These are phyloP conservation scores for Staurois parvus DNA, from an alignment of 2,797 vertebrate genomes.

Conservation along the genomic window DNA sequence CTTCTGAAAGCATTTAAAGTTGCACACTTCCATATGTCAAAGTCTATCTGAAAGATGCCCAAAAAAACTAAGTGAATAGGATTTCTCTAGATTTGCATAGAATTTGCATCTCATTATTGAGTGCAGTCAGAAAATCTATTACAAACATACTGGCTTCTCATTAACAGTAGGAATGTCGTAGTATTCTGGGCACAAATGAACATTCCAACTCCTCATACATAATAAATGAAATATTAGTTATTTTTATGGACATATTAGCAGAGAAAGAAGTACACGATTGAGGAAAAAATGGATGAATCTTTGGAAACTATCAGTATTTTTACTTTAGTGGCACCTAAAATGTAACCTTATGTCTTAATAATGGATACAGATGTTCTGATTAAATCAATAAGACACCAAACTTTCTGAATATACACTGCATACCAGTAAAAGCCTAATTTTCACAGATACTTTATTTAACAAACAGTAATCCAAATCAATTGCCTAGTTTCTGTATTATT, in stretches of 20 bases:
- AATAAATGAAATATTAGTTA: not conserved
- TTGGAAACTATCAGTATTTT: too few species aligned
- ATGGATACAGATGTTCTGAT: too few species aligned
- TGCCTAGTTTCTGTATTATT: too few species aligned
- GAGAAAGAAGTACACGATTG: too few species aligned
- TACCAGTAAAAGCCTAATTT: too few species aligned
- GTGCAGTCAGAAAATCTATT: slow-evolving; percentile 22
- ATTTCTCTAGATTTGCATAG: slow-evolving; percentile 37
- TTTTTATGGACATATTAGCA: not conserved
- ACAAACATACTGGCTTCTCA: slow-evolving; percentile 16
- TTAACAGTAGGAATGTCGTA: slow-evolving; percentile 4
- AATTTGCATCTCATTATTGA: slow-evolving; percentile 32
- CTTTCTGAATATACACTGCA: too few species aligned
- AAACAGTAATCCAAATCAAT: too few species aligned
- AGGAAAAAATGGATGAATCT: too few species aligned
- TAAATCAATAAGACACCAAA: too few species aligned
- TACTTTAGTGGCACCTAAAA: too few species aligned
- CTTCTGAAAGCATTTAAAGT: not conserved
- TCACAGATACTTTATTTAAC: too few species aligned
- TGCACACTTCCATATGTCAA: slow-evolving; percentile 33
- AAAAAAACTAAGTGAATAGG: slow-evolving; percentile 1
- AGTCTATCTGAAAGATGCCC: slow-evolving; percentile 26
- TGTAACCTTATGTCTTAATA: too few species aligned
- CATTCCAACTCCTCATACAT: slow-evolving; percentile 6
- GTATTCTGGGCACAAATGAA: slow-evolving; percentile 7